phyloP scores from a whole-genome alignment of 2,113 vertebrate species.

The Crotalus tigris region DNA sequence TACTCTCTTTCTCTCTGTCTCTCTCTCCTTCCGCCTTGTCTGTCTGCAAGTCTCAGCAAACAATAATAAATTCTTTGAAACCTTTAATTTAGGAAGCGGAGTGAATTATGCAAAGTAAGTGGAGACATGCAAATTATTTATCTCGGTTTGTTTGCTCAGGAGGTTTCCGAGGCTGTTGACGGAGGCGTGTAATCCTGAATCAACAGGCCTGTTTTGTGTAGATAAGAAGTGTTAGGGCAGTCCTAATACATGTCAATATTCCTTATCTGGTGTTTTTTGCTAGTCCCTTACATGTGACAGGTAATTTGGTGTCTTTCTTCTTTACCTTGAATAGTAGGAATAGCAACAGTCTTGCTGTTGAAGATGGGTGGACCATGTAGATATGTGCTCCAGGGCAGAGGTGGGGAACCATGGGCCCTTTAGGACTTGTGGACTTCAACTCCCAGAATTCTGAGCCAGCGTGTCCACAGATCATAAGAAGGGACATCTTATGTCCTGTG shows the following conservation, averaged over 20 bases:
- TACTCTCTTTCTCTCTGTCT: background rate
- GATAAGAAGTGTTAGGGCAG: constrained; percentile 13
- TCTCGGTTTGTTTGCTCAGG: constrained; percentile 28
- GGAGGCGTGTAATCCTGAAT: constrained; percentile 29
- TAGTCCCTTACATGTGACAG: background rate
- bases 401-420: background rate
- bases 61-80: constrained; percentile 22
- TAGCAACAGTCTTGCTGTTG: background rate
- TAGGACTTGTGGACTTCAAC: background rate
- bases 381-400: background rate
- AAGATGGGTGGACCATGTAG: background rate
- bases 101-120: constrained; percentile 30
- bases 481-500: too few species aligned
- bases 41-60: constrained; percentile 5
- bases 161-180: constrained; percentile 21
- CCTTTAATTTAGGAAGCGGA: constrained; percentile 23
- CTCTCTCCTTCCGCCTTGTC: background rate
- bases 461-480: too few species aligned
- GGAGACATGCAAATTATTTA: constrained; percentile 32
- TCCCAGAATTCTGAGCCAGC: background rate
- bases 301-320: constrained; percentile 9
- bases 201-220: constrained; percentile 17
- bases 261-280: constrained; percentile 5
- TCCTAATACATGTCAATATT: constrained; percentile 8
- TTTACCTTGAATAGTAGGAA: background rate